Percentiles rank a stretch among this genome's conserved stretches.
Evolutionary conservation across 2,113 vertebrate genomes (phyloP).

Genomic region (Ginglymostoma cirratum): DNA sequence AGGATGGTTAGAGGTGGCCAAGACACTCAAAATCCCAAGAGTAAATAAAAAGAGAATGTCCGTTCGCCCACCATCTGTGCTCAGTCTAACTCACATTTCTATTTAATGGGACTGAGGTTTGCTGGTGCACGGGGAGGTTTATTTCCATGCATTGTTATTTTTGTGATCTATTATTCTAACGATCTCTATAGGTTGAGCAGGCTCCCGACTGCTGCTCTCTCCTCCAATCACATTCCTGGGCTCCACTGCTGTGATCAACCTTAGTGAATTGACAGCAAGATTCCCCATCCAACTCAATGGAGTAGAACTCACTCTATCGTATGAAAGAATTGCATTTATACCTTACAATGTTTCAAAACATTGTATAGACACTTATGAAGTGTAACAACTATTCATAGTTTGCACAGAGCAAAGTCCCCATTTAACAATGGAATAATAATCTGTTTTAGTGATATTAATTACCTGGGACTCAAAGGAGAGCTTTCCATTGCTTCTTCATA

Average conservation of each 20-base stretch:
- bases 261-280: background rate
- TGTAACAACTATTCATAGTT: background rate
- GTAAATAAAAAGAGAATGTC: too few species aligned
- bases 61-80: too few species aligned
- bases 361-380: too few species aligned
- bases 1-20: too few species aligned
- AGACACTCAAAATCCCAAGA: too few species aligned
- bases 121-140: too few species aligned
- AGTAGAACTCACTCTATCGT: background rate
- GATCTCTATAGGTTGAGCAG: background rate
- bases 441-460: background rate
- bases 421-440: background rate
- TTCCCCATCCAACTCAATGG: background rate
- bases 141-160: too few species aligned
- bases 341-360: too few species aligned
- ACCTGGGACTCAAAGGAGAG: too few species aligned
- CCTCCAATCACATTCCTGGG: background rate
- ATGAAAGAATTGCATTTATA: background rate
- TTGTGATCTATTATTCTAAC: too few species aligned
- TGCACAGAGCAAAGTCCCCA: background rate
- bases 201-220: background rate
- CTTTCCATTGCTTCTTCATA: background rate
- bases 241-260: background rate
- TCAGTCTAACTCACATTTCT: too few species aligned
- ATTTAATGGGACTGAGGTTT: too few species aligned